Percentiles rank a stretch among this genome's conserved stretches.
phyloP scores from a whole-genome alignment of 23 tunicate species.

The Pegea sp. region DNA sequence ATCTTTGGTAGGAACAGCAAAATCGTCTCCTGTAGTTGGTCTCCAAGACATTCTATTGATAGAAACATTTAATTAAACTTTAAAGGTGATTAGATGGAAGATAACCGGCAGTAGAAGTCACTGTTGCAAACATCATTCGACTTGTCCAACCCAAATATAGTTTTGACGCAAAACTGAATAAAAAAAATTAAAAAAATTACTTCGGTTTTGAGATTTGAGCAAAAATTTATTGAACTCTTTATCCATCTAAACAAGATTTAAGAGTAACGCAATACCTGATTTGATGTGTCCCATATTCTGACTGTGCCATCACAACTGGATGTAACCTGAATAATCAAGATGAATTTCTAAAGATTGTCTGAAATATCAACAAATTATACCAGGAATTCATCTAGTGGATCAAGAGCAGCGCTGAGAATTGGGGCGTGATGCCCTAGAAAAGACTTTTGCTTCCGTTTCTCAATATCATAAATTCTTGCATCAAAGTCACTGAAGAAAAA shows the following conservation, averaged over 20 bases:
- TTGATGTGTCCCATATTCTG: slow-evolving; percentile 31
- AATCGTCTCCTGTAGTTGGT: slow-evolving; percentile 86
- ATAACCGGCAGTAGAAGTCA: slow-evolving; percentile 17
- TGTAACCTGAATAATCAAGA: too few species aligned
- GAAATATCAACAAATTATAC: slow-evolving; percentile 4
- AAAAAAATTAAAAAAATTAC: background rate
- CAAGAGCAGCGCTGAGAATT: slow-evolving; percentile 41
- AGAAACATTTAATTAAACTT: background rate
- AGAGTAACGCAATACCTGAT: slow-evolving; percentile 10
- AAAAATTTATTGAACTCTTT: background rate
- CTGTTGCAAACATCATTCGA: slow-evolving; percentile 77
- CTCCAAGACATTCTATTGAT: slow-evolving; percentile 55
- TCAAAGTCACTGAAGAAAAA: slow-evolving; percentile 52
- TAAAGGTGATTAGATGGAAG: background rate
- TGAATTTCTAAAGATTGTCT: background rate
- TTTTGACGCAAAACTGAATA: slow-evolving; percentile 27
- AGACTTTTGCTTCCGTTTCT: slow-evolving; percentile 36
- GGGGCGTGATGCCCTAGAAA: slow-evolving; percentile 93
- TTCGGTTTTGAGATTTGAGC: background rate
- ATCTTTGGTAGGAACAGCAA: slow-evolving; percentile 45
- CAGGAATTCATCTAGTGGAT: slow-evolving; percentile 74
- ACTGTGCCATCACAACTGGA: slow-evolving; percentile 83
- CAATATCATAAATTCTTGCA: slow-evolving; percentile 30
- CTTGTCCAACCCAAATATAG: slow-evolving; percentile 12
- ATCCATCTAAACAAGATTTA: background rate